A percentile compares a stretch with the other conserved stretches of the same genome.
Conservation (phyloP, 2,888 invertebrate genomes). For the Thelaira solivaga region DNA sequence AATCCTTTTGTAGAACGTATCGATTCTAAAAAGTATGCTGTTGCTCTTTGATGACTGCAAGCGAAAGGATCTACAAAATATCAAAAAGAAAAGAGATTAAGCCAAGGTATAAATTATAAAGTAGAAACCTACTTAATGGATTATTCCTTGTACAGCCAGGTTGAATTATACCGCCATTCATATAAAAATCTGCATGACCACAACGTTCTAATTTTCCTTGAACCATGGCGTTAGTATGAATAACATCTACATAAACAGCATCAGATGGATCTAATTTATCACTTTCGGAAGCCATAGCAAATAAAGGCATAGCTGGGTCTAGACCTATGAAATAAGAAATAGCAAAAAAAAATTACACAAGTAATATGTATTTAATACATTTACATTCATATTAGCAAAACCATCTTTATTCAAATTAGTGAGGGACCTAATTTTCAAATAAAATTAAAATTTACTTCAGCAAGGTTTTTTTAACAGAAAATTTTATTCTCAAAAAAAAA, state of each 20-base stretch:
- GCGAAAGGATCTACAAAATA: slow-evolving; percentile 79
- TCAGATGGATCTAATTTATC: slow-evolving; percentile 82
- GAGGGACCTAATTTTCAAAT: too few relatives aligned
- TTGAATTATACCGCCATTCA: slow-evolving; percentile 84
- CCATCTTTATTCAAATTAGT: too few relatives aligned
- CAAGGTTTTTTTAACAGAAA: too few relatives aligned
- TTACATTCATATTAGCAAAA: too few relatives aligned
- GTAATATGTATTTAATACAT: too few relatives aligned
- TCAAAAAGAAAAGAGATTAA: background rate
- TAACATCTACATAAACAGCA: slow-evolving; percentile 84
- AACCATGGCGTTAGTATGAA: slow-evolving; percentile 84
- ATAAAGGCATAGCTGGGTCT: slow-evolving; percentile 86
- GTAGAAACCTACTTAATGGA: slow-evolving; percentile 72
- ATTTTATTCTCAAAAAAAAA: too few relatives aligned
- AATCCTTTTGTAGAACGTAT: slow-evolving; percentile 81
- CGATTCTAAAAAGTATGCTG: slow-evolving; percentile 82
- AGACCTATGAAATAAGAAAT: slow-evolving; percentile 65
- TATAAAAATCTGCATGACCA: slow-evolving; percentile 85
- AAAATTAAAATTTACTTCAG: too few relatives aligned
- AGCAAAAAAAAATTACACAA: too few relatives aligned
- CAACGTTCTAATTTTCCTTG: slow-evolving; percentile 82
- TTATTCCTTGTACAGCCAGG: slow-evolving; percentile 80
- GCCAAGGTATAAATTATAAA: background rate
- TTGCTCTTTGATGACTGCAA: slow-evolving; percentile 82
- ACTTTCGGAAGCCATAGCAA: slow-evolving; percentile 78